Percentiles rank a stretch among this genome's conserved stretches.
Evolutionary conservation across 1,140 invertebrate genomes (phyloP).

Genomic region (Triops cancriformis): DNA sequence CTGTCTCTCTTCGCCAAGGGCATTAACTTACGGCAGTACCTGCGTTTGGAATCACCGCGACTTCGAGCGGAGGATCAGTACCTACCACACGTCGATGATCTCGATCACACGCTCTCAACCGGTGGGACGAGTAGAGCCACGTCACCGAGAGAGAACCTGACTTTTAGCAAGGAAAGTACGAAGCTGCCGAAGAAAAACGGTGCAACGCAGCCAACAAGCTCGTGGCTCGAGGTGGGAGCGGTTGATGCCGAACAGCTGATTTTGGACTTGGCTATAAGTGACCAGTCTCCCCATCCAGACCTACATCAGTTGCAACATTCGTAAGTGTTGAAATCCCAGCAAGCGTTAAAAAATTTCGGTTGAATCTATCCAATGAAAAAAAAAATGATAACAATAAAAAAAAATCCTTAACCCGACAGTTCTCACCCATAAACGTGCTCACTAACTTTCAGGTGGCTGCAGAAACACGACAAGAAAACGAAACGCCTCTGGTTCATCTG

Average conservation of each 20-base stretch:
- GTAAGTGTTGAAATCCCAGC: constrained; percentile 52
- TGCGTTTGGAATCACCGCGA: neutral
- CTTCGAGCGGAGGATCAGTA: constrained; percentile 63
- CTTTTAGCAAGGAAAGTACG: neutral
- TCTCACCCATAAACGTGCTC: neutral
- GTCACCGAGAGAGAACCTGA: neutral
- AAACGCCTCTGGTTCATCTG: constrained; percentile 93
- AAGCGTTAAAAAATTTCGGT: too few relatives aligned
- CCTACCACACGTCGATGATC: constrained; percentile 40
- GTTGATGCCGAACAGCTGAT: constrained; percentile 79
- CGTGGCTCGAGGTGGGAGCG: constrained; percentile 89
- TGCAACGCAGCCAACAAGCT: neutral
- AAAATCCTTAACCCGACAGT: too few relatives aligned
- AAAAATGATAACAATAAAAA: neutral
- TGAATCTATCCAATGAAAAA: too few relatives aligned
- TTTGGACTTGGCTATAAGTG: constrained; percentile 77
- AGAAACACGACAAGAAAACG: constrained; percentile 74
- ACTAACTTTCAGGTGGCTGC: constrained; percentile 55
- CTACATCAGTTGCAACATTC: constrained; percentile 1
- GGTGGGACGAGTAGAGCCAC: neutral
- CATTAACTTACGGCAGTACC: constrained; percentile 57
- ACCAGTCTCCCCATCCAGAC: constrained; percentile 3
- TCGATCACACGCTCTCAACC: neutral
- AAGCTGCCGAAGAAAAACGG: neutral
- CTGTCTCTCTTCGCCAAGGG: constrained; percentile 78